These are phyloP conservation scores for Triplophysa rosa DNA, from an alignment of 2,113 vertebrate species.

Conservation along the genomic window DNA sequence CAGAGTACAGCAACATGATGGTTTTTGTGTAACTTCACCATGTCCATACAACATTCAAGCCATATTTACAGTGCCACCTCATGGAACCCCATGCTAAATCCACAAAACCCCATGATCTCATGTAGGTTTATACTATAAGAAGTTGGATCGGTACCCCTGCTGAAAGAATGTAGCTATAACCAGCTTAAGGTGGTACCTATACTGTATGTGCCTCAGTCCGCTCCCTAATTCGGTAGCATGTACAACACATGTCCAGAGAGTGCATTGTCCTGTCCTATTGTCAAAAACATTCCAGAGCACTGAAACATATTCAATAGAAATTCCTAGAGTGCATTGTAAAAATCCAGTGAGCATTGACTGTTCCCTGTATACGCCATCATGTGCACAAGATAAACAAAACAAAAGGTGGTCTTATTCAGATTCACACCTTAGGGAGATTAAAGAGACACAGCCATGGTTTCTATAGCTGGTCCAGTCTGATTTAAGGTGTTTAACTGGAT, in stretches of 20 bases:
- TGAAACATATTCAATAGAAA: too few species aligned
- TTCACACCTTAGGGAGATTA: not conserved
- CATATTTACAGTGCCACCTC: conserved; percentile 6
- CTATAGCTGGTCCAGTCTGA: conserved; percentile 2
- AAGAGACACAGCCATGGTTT: not conserved
- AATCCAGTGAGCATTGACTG: not conserved
- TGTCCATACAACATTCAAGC: conserved; percentile 21
- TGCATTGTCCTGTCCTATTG: not conserved
- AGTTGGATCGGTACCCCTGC: not conserved
- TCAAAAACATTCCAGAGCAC: too few species aligned
- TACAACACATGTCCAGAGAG: not conserved
- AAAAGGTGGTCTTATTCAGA: too few species aligned
- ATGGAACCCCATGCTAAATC: not conserved
- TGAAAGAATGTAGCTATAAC: not conserved
- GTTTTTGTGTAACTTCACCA: not conserved
- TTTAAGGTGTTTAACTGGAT: not conserved
- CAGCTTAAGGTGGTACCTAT: conserved; percentile 1
- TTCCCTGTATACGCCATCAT: not conserved
- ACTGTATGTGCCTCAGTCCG: not conserved
- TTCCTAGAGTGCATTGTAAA: too few species aligned
- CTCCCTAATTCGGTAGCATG: not conserved
- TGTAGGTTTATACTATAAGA: not conserved
- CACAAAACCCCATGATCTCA: not conserved
- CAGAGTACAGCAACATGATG: not conserved
- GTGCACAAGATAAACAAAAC: too few species aligned